These are phyloP conservation scores for Aricia agestis DNA, from an alignment of 1,140 invertebrate species.

Conservation along the genomic window DNA sequence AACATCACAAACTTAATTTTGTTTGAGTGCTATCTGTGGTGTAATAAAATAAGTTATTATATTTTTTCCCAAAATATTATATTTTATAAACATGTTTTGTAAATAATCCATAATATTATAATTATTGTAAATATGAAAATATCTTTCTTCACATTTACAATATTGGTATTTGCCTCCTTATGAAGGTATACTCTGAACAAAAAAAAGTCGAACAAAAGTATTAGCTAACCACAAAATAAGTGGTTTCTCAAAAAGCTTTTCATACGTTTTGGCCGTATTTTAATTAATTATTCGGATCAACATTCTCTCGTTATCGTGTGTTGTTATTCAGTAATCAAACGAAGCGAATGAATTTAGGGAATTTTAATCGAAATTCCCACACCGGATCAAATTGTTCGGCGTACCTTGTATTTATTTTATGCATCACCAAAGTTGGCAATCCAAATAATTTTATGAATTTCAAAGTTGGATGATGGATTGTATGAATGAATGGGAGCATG, in stretches of 20 bases:
- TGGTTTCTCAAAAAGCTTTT: background rate
- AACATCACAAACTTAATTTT: background rate
- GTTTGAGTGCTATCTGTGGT: background rate
- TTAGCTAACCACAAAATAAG: too few relatives aligned
- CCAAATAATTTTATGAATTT: constrained; percentile 4
- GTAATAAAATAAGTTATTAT: too few relatives aligned
- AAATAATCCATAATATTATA: too few relatives aligned
- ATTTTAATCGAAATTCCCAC: constrained; percentile 20
- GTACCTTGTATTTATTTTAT: constrained; percentile 11
- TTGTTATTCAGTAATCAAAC: constrained; percentile 19
- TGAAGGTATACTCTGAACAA: too few relatives aligned
- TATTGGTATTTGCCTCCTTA: too few relatives aligned
- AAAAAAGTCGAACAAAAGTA: too few relatives aligned
- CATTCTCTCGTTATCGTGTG: constrained; percentile 11
- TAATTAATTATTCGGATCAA: constrained; percentile 16
- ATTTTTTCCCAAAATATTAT: too few relatives aligned
- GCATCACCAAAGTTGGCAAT: background rate
- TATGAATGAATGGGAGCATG: background rate
- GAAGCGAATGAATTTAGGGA: constrained; percentile 21
- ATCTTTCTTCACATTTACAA: too few relatives aligned
- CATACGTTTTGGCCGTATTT: background rate
- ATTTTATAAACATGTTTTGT: too few relatives aligned
- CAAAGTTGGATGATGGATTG: constrained; percentile 2
- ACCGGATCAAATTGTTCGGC: constrained; percentile 18
- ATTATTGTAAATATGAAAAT: too few relatives aligned